phyloP scores from a whole-genome alignment of 2,797 vertebrate genomes.

The Mus caroli region DNA sequence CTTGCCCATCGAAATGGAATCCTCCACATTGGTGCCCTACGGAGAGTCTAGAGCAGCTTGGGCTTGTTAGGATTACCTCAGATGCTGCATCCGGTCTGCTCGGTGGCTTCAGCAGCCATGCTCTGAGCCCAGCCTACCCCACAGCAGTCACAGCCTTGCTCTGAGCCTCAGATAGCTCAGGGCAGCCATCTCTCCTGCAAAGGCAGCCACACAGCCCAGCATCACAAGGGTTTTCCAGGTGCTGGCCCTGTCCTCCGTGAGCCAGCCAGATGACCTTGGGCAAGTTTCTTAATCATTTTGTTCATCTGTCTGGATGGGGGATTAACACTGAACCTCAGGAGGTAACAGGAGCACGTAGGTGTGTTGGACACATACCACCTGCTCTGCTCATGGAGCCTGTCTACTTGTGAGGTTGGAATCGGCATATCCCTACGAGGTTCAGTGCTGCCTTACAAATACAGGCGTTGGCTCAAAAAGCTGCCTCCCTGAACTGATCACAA shows the following conservation, averaged over 20 bases:
- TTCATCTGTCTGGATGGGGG: constrained; percentile 9
- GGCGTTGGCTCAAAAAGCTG: neutral
- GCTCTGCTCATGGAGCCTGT: neutral
- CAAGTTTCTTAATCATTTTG: neutral
- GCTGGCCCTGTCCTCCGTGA: neutral
- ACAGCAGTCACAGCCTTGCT: neutral
- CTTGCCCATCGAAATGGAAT: neutral
- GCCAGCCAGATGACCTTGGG: neutral
- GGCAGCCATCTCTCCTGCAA: neutral
- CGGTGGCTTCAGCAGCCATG: neutral
- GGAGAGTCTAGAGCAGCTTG: neutral
- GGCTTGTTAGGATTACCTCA: neutral
- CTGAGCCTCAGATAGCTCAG: neutral
- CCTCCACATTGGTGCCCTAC: neutral
- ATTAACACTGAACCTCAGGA: neutral
- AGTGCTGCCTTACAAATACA: rapidly evolving
- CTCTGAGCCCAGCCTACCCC: neutral
- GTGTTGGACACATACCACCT: rapidly evolving
- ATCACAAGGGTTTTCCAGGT: neutral
- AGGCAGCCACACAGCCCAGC: neutral
- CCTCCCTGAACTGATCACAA: neutral
- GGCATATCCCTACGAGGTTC: no score
- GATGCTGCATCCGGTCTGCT: neutral
- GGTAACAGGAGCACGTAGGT: rapidly evolving
- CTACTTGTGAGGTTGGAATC: neutral